Evolutionary conservation across 2,888 invertebrate genomes (phyloP).

Genomic region (Spisula solida): DNA sequence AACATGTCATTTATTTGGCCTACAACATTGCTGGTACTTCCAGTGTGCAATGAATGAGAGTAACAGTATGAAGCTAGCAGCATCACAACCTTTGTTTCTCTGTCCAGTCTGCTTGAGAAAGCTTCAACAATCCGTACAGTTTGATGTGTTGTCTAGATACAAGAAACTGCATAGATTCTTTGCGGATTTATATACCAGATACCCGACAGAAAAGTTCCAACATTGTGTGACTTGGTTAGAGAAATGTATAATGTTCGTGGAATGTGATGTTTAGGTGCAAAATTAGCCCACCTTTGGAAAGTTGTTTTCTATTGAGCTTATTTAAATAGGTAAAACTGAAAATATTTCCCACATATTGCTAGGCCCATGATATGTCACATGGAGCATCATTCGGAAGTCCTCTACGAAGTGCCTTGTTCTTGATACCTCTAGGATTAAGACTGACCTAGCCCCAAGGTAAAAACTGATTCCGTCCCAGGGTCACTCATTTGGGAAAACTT

Average conservation of each 20-base stretch:
- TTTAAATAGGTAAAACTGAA: too few relatives aligned
- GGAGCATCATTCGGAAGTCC: too few relatives aligned
- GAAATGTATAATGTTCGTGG: slow-evolving; percentile 72
- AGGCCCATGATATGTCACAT: too few relatives aligned
- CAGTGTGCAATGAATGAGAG: slow-evolving; percentile 86
- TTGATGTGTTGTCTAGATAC: slow-evolving; percentile 81
- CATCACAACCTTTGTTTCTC: slow-evolving; percentile 84
- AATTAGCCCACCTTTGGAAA: too few relatives aligned
- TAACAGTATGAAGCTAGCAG: slow-evolving; percentile 81
- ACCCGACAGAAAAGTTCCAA: slow-evolving; percentile 68
- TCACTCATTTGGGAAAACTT: too few relatives aligned
- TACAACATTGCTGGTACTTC: slow-evolving; percentile 85
- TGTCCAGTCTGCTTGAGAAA: slow-evolving; percentile 86
- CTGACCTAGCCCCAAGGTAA: too few relatives aligned
- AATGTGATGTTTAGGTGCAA: slow-evolving; percentile 10
- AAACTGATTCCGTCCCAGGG: too few relatives aligned
- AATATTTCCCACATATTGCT: too few relatives aligned
- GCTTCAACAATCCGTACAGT: slow-evolving; percentile 82
- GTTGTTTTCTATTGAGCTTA: too few relatives aligned
- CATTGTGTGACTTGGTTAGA: slow-evolving; percentile 75
- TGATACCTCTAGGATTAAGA: too few relatives aligned
- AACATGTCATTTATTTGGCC: slow-evolving; percentile 84
- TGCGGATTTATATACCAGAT: slow-evolving; percentile 65
- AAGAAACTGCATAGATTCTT: slow-evolving; percentile 74
- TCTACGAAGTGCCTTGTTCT: too few relatives aligned